Evolutionary conservation across 2,888 invertebrate genomes (phyloP).

Genomic region (Caenorhabditis afra): DNA sequence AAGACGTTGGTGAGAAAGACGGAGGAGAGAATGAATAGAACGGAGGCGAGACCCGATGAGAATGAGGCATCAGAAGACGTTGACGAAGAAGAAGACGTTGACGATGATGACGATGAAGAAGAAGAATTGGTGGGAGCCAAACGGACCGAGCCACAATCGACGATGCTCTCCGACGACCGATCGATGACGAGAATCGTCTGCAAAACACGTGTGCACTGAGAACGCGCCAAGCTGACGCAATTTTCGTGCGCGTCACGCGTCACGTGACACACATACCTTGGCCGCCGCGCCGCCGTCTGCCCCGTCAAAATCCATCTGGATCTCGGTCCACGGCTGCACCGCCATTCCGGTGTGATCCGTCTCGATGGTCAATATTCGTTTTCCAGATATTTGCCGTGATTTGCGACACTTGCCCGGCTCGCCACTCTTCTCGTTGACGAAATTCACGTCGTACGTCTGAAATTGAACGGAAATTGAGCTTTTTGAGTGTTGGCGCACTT

Average conservation of each 20-base stretch:
- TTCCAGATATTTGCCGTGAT: conserved; percentile 15
- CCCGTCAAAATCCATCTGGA: conserved; percentile 19
- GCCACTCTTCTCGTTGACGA: conserved; percentile 10
- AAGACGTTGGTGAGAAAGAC: conserved; percentile 11
- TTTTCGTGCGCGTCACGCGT: too few relatives aligned
- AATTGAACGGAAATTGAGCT: neutral
- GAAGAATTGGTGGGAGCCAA: conserved; percentile 7
- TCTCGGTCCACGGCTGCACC: conserved; percentile 47
- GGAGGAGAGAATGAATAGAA: conserved; percentile 16
- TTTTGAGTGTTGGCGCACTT: neutral
- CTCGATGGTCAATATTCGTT: conserved; percentile 33
- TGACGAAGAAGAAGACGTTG: too few relatives aligned
- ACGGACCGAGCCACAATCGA: conserved; percentile 46
- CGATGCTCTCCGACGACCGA: conserved; percentile 22
- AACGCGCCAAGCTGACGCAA: too few relatives aligned
- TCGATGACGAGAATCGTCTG: conserved; percentile 48
- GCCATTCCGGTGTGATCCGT: conserved; percentile 61
- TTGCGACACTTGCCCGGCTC: conserved; percentile 35
- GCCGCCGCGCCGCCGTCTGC: too few relatives aligned
- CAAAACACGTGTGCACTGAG: conserved; percentile 1
- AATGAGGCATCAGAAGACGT: too few relatives aligned
- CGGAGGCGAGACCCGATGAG: too few relatives aligned
- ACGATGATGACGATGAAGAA: too few relatives aligned
- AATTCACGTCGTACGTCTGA: conserved; percentile 28
- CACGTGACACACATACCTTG: too few relatives aligned